phyloP scores from a whole-genome alignment of 2,888 invertebrate genomes.

The Cenopis cana region DNA sequence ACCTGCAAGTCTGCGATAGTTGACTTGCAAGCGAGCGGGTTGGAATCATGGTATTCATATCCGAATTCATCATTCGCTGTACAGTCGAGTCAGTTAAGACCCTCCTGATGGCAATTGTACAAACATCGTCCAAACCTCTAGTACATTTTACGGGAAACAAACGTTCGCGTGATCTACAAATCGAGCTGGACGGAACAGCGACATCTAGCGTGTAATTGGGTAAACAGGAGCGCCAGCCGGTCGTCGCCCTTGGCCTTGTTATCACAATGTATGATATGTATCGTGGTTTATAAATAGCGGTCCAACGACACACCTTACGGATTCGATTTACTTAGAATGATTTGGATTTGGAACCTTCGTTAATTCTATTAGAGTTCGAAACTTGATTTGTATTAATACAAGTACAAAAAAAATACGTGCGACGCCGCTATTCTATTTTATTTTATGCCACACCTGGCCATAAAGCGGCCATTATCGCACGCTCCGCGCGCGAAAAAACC shows the following conservation, averaged over 20 bases:
- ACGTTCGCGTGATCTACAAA: constrained; percentile 54
- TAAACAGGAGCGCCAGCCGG: constrained; percentile 47
- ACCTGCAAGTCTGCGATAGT: constrained; percentile 73
- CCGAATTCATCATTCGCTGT: constrained; percentile 80
- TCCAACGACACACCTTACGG: background rate
- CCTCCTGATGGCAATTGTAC: constrained; percentile 70
- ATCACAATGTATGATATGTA: constrained; percentile 55
- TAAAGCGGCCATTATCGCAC: no score
- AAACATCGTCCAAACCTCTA: background rate
- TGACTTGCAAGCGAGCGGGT: constrained; percentile 70
- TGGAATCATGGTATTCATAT: constrained; percentile 72
- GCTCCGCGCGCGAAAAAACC: no score
- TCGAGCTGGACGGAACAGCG: constrained; percentile 46
- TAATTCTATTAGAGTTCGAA: no score
- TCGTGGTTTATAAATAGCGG: constrained; percentile 36
- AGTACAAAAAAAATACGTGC: no score
- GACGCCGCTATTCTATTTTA: no score
- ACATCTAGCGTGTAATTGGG: constrained; percentile 53
- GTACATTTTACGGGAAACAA: constrained; percentile 45
- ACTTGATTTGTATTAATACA: no score
- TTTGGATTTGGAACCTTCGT: no score
- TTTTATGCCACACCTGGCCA: no score
- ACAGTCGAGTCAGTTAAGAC: constrained; percentile 84
- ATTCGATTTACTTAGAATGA: background rate
- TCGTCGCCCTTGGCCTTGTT: constrained; percentile 60